phyloP scores from a whole-genome alignment of 2,113 vertebrate genomes.

The Lagopus muta region DNA sequence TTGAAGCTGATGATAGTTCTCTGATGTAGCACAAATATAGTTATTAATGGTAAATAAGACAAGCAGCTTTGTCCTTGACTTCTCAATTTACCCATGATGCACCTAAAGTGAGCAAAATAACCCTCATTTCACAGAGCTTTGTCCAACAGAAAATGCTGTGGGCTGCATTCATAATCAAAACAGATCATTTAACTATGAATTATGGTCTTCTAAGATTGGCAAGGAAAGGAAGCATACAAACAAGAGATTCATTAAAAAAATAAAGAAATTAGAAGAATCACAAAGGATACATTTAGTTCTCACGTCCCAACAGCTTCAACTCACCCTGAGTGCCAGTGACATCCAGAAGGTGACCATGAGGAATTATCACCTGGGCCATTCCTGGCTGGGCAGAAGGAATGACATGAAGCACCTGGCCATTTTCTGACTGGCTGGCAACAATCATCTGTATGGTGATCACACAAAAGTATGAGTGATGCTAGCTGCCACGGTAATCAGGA shows the following conservation, averaged over 20 bases:
- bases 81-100: background rate
- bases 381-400: constrained; percentile 81
- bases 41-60: background rate
- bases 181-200: background rate
- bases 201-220: background rate
- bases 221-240: background rate
- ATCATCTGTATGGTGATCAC: constrained; percentile 78
- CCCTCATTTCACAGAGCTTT: background rate
- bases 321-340: constrained; percentile 68
- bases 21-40: background rate
- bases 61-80: background rate
- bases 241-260: background rate
- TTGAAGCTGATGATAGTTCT: background rate
- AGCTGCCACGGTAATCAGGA: background rate
- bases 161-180: background rate
- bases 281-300: background rate
- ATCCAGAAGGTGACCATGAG: constrained; percentile 79
- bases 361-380: constrained; percentile 80
- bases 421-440: constrained; percentile 81
- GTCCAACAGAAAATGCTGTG: background rate
- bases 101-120: background rate
- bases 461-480: background rate
- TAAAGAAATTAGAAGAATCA: background rate
- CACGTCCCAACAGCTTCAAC: constrained; percentile 5
- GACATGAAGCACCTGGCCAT: constrained; percentile 81